Base-by-base conservation (phyloP, 1,140 invertebrate genomes). In the Brachionus calyciflorus region DNA sequence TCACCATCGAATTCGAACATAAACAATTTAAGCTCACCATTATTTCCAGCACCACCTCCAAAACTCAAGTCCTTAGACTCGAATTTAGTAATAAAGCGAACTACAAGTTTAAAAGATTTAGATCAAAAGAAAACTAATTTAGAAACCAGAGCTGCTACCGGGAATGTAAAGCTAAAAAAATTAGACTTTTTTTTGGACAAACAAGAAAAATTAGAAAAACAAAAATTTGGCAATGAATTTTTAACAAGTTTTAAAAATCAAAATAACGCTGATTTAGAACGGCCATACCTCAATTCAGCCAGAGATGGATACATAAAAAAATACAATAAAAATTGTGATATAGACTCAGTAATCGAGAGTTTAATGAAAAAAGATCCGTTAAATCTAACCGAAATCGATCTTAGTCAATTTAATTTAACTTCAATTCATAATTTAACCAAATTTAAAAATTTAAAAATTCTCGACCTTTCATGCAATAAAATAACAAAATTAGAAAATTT, bases 381-480 rank as follows among this genome's bases (percentile, higher is more conserved):
- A 37, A 24, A 44, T 4, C 21, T 14, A 12, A 44, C 40, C 9
- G 40, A 41, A 51, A 46, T 53, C 7, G 19, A 55, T 76, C 10
- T 49, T 24, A 65, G 24, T 49, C n/a, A 75, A 7, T 17, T 41
- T 40, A 40, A 46, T 28, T 26, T 69, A 46, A 44, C 60, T 57
- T 76, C 7, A 28, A 37, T 79, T 77, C 44, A 28, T 17, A 75
- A 57, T 80, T 78, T 63, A 9, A 30, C 33, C 33, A 79, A 82
- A 80, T 82, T 82, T 78, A 79, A 75, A 49, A 82, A 81, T 77
- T 63, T 82, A 12, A 79, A 81, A 70, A 79, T 83, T 30, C 75
- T 82, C 49, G 82, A 83, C 77, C 77, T 83, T n/a, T 83, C 82
- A 12, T 82, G 81, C 46, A 83, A 83, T 70, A 77, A 81, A 48